phyloP scores from a whole-genome alignment of 2,888 invertebrate genomes.

The Acanthococcus lagerstroemiae region DNA sequence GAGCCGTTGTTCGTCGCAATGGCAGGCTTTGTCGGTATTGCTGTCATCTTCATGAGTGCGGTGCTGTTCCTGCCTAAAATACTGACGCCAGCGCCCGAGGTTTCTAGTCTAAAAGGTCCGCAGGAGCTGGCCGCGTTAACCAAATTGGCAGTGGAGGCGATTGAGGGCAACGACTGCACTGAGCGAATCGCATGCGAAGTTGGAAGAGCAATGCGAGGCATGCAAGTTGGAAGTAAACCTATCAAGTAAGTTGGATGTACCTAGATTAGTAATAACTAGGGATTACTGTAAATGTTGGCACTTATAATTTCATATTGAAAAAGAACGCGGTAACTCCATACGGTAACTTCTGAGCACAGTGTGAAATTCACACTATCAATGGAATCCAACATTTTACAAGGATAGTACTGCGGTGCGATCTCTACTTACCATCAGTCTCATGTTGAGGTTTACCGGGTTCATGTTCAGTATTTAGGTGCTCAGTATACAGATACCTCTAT shows the following conservation, averaged over 20 bases:
- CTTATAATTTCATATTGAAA: no score
- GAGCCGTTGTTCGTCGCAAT: slow-evolving; percentile 50
- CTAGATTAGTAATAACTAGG: no score
- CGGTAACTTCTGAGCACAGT: no score
- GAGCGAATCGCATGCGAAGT: slow-evolving; percentile 45
- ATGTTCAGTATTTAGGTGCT: no score
- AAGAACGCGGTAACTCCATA: no score
- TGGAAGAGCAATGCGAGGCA: slow-evolving; percentile 41
- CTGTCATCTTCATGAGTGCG: slow-evolving; percentile 47
- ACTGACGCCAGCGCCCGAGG: slow-evolving; percentile 21
- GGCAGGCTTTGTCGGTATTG: slow-evolving; percentile 50
- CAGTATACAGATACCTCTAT: no score
- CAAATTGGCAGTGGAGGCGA: slow-evolving; percentile 43
- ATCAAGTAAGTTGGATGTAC: slow-evolving; percentile 38
- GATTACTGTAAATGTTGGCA: no score
- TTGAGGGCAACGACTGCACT: slow-evolving; percentile 45
- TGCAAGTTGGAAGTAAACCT: slow-evolving; percentile 38
- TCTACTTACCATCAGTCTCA: no score
- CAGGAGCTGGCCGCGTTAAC: slow-evolving; percentile 42
- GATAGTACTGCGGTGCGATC: no score
- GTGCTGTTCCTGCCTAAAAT: slow-evolving; percentile 47
- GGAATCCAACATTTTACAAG: no score
- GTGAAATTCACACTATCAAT: no score
- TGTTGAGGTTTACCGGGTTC: no score
- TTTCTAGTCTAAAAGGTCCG: slow-evolving; percentile 37